A percentile compares a stretch with the other conserved stretches of the same genome.
phyloP scores from a whole-genome alignment of 2,888 invertebrate genomes.

The Hyposoter didymator region DNA sequence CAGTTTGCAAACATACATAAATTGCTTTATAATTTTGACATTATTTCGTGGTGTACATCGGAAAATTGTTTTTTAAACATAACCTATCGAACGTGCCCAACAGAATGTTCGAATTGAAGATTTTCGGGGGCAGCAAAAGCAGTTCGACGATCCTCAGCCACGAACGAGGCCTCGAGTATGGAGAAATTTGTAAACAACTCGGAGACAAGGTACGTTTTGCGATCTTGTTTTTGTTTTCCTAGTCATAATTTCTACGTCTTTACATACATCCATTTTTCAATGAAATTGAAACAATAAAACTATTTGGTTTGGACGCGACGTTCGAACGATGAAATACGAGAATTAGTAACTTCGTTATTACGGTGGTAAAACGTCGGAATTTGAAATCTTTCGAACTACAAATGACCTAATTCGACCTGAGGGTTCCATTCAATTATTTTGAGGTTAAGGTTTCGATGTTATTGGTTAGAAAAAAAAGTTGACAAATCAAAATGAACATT shows the following conservation, averaged over 20 bases:
- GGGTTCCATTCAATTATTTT: background rate
- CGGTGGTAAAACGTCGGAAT: background rate
- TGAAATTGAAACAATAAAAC: background rate
- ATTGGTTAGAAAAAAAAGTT: background rate
- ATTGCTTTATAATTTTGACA: background rate
- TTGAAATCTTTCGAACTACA: background rate
- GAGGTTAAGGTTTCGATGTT: background rate
- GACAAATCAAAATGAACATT: background rate
- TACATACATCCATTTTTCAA: background rate
- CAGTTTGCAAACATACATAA: background rate
- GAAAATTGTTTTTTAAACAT: background rate
- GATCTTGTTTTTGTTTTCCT: background rate
- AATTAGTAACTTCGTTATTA: background rate
- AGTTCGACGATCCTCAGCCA: conserved; percentile 47
- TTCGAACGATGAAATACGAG: background rate
- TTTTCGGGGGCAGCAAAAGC: conserved; percentile 52
- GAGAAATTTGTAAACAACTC: conserved; percentile 58
- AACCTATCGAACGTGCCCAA: conserved; percentile 2
- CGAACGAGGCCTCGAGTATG: conserved; percentile 39
- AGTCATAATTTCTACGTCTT: background rate
- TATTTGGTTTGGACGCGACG: background rate
- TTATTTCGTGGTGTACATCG: background rate
- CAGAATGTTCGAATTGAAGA: conserved; percentile 65
- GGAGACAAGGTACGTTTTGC: conserved; percentile 61
- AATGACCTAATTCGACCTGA: background rate